phyloP scores from a whole-genome alignment of 2,888 invertebrate species.

The Habrosyne pyritoides region DNA sequence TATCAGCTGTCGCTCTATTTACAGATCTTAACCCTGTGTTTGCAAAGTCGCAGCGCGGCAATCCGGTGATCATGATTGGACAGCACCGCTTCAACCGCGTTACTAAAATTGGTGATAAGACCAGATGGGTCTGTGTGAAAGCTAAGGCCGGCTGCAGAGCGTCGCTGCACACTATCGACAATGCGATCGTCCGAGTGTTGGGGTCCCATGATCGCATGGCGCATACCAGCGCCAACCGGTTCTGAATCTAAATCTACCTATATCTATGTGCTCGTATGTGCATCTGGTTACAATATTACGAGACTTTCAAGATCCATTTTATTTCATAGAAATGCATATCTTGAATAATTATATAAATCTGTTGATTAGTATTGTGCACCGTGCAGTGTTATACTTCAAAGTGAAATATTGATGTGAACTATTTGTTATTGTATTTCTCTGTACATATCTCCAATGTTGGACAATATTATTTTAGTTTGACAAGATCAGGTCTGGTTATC shows the following conservation, averaged over 20 bases:
- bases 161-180: conserved; percentile 60
- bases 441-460: too few species aligned
- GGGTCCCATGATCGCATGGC: conserved; percentile 60
- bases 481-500: too few species aligned
- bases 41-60: conserved; percentile 36
- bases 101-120: conserved; percentile 21
- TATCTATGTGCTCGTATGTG: too few species aligned
- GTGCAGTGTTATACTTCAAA: too few species aligned
- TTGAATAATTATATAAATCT: too few species aligned
- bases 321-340: too few species aligned
- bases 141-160: conserved; percentile 63
- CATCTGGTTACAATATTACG: not conserved
- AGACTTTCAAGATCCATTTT: not conserved
- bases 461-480: too few species aligned
- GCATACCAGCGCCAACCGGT: conserved; percentile 62
- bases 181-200: conserved; percentile 64
- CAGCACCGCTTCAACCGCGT: conserved; percentile 26
- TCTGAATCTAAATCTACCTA: conserved; percentile 34
- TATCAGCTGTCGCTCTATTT: not conserved
- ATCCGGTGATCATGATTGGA: conserved; percentile 32
- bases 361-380: too few species aligned
- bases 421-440: too few species aligned
- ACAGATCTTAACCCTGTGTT: conserved; percentile 44
- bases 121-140: conserved; percentile 43
- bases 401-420: too few species aligned